phyloP scores from a whole-genome alignment of 2,797 vertebrate genomes.

The Thunnus albacares region DNA sequence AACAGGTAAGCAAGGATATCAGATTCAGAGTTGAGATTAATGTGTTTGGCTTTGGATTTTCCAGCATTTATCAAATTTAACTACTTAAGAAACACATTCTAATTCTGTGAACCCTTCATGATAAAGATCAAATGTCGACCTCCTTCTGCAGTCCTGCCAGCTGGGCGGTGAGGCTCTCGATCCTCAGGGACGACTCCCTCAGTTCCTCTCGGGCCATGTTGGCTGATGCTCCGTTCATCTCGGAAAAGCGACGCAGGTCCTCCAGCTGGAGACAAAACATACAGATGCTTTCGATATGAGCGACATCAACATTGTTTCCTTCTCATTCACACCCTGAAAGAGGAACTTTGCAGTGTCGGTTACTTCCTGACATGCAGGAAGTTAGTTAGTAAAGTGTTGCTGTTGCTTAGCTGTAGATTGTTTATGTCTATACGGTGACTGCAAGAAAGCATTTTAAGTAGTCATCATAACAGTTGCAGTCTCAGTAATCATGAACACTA shows the following conservation, averaged over 20 bases:
- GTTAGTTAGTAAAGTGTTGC: not conserved
- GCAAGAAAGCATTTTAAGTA: too few species aligned
- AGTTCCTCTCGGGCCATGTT: constrained; percentile 91
- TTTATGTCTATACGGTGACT: not conserved
- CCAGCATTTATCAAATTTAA: not conserved
- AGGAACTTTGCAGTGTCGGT: constrained; percentile 47
- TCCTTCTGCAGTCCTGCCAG: constrained; percentile 91
- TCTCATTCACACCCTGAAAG: constrained; percentile 30
- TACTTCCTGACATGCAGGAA: constrained; percentile 72
- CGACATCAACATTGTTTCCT: not conserved
- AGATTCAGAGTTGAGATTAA: not conserved
- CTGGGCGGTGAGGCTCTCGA: constrained; percentile 89
- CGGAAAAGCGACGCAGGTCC: constrained; percentile 87
- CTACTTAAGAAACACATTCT: not conserved
- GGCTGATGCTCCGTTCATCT: constrained; percentile 89
- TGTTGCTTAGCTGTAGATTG: not conserved
- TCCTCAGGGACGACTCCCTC: constrained; percentile 86
- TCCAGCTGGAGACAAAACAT: constrained; percentile 86
- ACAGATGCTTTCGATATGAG: not conserved
- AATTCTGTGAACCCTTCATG: not conserved
- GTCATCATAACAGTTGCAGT: too few species aligned
- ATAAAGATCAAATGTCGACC: constrained; percentile 71
- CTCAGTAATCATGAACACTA: too few species aligned
- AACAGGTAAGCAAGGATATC: not conserved
- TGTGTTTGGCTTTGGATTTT: not conserved